Conservation (phyloP, 2,888 invertebrate genomes). For the Eucriotettix oculatus region DNA sequence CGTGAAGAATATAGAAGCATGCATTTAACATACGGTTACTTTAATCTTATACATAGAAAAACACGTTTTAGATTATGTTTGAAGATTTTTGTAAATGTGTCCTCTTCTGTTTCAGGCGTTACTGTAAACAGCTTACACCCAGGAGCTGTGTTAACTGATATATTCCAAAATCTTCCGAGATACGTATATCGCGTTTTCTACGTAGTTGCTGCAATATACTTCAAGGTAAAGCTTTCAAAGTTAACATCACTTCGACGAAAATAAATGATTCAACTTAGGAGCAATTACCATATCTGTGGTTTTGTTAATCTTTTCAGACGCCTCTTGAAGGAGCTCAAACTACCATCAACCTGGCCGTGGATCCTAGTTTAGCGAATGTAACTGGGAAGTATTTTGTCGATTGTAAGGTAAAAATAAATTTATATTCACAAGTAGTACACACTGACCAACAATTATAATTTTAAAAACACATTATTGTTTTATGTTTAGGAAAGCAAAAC, state of each 20-base stretch:
- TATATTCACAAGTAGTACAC: background rate
- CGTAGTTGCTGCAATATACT: background rate
- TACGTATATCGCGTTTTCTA: background rate
- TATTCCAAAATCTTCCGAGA: constrained; percentile 3
- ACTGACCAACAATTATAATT: background rate
- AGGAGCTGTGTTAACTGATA: constrained; percentile 17
- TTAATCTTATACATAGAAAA: too few relatives aligned
- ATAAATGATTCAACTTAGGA: background rate
- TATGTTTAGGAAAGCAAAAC: too few relatives aligned
- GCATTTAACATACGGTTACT: too few relatives aligned
- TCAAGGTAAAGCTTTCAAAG: background rate
- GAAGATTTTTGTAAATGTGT: too few relatives aligned
- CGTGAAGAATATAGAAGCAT: too few relatives aligned
- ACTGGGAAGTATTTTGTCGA: background rate
- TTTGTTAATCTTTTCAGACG: background rate
- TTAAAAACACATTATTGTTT: background rate
- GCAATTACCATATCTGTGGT: background rate
- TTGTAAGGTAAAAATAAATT: background rate
- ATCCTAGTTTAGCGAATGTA: background rate
- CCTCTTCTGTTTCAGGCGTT: constrained; percentile 13
- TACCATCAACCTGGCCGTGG: background rate
- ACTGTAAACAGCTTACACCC: constrained; percentile 23
- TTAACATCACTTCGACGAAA: too few relatives aligned
- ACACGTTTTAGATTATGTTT: too few relatives aligned
- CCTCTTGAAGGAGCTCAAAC: background rate